Evolutionary conservation across 2,888 invertebrate species (phyloP).

Genomic region (Blastobasis lacticolella): DNA sequence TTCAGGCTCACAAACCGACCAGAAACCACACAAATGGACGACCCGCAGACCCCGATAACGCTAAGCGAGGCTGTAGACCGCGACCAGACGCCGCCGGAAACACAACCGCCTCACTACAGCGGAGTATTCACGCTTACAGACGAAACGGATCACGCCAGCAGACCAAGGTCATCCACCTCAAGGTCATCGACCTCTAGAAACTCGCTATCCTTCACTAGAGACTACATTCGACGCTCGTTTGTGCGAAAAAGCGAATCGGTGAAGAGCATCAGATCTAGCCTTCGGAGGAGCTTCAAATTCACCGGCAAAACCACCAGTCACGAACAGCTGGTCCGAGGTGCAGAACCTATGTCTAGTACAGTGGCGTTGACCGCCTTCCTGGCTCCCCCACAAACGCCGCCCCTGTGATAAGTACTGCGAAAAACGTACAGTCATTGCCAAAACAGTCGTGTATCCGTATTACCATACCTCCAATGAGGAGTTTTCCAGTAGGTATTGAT

Average conservation of each 20-base stretch:
- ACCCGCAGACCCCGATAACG: constrained; percentile 55
- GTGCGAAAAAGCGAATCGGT: constrained; percentile 59
- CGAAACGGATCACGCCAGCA: constrained; percentile 35
- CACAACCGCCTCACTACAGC: constrained; percentile 37
- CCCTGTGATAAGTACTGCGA: constrained; percentile 42
- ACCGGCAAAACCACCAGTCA: constrained; percentile 67
- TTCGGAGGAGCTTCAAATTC: constrained; percentile 57
- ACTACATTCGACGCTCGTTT: constrained; percentile 53
- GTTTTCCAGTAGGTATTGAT: too few species aligned
- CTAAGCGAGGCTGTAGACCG: constrained; percentile 58
- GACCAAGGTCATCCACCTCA: constrained; percentile 38
- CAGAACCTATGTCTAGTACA: constrained; percentile 73
- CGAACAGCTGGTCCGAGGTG: constrained; percentile 75
- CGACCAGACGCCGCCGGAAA: constrained; percentile 24
- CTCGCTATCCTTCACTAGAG: constrained; percentile 49
- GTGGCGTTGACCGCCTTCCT: constrained; percentile 62
- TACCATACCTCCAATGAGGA: too few species aligned
- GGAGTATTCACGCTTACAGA: constrained; percentile 41
- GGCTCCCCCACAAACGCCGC: constrained; percentile 42
- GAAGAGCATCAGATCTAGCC: constrained; percentile 56
- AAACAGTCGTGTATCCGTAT: neutral
- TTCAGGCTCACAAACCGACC: constrained; percentile 19
- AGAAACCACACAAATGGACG: constrained; percentile 32
- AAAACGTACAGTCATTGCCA: constrained; percentile 1
- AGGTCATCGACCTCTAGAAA: constrained; percentile 42